Conservation (phyloP, 2,797 vertebrate species). For the Synaphobranchus kaupii region DNA sequence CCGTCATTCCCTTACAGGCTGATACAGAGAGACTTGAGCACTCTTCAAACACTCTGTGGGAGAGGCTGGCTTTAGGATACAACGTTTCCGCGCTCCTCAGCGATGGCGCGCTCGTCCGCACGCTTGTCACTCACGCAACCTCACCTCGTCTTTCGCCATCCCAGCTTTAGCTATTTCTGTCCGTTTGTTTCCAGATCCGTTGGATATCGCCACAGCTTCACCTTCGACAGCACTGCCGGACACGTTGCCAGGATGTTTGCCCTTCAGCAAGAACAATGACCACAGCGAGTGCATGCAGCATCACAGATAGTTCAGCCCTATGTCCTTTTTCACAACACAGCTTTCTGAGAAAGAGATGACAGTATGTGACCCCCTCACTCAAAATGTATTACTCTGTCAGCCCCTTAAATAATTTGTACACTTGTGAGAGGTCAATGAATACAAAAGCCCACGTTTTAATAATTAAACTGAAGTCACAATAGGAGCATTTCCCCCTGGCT, state of each 20-base stretch:
- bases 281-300: background rate
- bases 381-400: constrained; percentile 73
- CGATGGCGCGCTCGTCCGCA: background rate
- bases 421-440: constrained; percentile 78
- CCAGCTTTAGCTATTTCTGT: background rate
- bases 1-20: background rate
- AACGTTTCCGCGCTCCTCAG: background rate
- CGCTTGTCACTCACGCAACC: background rate
- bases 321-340: constrained; percentile 39
- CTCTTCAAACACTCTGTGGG: background rate
- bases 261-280: background rate
- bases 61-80: background rate
- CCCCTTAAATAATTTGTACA: constrained; percentile 82
- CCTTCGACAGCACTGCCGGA: background rate
- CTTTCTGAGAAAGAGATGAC: constrained; percentile 52
- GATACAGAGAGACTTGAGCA: background rate
- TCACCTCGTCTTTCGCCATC: background rate
- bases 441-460: constrained; percentile 76
- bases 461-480: constrained; percentile 79
- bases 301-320: constrained; percentile 28
- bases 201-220: background rate
- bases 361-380: constrained; percentile 65
- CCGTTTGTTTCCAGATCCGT: background rate
- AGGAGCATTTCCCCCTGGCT: constrained; percentile 70
- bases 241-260: background rate